Evolutionary conservation across 2,113 vertebrate species (phyloP), one percentile per base, ranked within the genome.

Genomic region (Microcebus murinus): DNA sequence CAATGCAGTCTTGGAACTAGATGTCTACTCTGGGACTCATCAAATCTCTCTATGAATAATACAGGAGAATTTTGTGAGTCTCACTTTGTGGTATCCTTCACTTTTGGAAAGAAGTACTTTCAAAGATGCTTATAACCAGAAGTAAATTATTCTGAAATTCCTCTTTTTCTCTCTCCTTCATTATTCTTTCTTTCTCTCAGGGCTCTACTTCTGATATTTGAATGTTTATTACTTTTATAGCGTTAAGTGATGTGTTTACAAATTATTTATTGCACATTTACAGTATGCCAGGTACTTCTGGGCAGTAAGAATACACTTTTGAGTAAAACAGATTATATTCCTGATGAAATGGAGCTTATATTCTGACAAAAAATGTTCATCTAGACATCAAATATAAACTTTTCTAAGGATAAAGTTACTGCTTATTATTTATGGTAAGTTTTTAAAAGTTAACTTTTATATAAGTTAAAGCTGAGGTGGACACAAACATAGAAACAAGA

Each of bases 51-150:
- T 12, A 17, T 39, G 85, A 90, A 73, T 85, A 71, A 67, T 74
- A 55, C 36, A 86, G n/a, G 27, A 85, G 57, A 31, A 70, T 95
- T 81, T 73, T 50, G 8, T 25, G 31, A 88, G 36, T 14, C 23
- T 67, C 57, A 65, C 63, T 84, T 95, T 95, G 21, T 52, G 8
- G 29, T 29, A 29, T 29, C 10, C n/a, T 59, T 50, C 39, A 55
- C 36, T 82, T 74, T 90, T 65, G 63, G 67, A 90, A 93, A 68
- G 11, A 81, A 79, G 11, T 65, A 73, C 50, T 86, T 96, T 90
- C 36, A 85, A 93, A n/a, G 65, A 86, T 88, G 71, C 17, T 84
- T 23, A 81, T 31, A 74, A 20, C 39, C 39, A 90, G 31, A 29
- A 63, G 23, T 57, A 6, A 65, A 6, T 59, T 73, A 20, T 76